Evolutionary conservation across 2,797 vertebrate species (phyloP).

Genomic region (Zenarchopterus dispar): DNA sequence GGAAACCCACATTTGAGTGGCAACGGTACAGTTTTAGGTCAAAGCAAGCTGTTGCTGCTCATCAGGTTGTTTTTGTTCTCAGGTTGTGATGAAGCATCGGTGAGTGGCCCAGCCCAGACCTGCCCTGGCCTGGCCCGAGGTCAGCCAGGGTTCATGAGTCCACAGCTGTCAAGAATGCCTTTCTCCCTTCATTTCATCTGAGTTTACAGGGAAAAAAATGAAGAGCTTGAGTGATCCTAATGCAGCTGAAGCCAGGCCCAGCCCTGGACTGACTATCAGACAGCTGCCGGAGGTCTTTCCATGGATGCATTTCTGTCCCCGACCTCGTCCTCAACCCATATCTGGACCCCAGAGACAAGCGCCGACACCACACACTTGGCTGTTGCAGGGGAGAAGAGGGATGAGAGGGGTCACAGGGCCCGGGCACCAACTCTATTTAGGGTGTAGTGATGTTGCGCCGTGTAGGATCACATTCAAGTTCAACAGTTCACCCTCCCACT

Average conservation of each 20-base stretch:
- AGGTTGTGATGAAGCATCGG: slow-evolving; percentile 33
- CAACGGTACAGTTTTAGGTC: slow-evolving; percentile 6
- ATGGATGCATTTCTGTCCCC: slow-evolving; percentile 66
- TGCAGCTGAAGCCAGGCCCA: slow-evolving; percentile 41
- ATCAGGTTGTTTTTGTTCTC: slow-evolving; percentile 5
- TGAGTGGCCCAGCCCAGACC: neutral
- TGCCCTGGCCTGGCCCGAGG: slow-evolving; percentile 51
- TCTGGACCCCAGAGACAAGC: slow-evolving; percentile 70
- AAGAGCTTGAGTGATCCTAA: slow-evolving; percentile 78
- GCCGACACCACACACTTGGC: slow-evolving; percentile 63
- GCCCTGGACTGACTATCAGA: slow-evolving; percentile 53
- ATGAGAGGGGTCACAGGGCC: slow-evolving; percentile 35
- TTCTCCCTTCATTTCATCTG: slow-evolving; percentile 73
- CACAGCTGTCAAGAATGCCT: slow-evolving; percentile 82
- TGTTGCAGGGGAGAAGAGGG: slow-evolving; percentile 40
- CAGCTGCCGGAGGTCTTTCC: slow-evolving; percentile 84
- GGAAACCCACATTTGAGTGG: neutral
- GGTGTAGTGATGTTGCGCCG: slow-evolving; percentile 58
- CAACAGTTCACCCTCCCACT: slow-evolving; percentile 76
- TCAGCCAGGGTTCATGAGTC: slow-evolving; percentile 77
- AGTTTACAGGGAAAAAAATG: slow-evolving; percentile 68
- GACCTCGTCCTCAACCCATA: slow-evolving; percentile 78
- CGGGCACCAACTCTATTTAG: slow-evolving; percentile 57
- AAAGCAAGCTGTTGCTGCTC: slow-evolving; percentile 13
- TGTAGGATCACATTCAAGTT: slow-evolving; percentile 80